Conservation (phyloP, 1,140 invertebrate genomes). For the Bombus affinis region DNA sequence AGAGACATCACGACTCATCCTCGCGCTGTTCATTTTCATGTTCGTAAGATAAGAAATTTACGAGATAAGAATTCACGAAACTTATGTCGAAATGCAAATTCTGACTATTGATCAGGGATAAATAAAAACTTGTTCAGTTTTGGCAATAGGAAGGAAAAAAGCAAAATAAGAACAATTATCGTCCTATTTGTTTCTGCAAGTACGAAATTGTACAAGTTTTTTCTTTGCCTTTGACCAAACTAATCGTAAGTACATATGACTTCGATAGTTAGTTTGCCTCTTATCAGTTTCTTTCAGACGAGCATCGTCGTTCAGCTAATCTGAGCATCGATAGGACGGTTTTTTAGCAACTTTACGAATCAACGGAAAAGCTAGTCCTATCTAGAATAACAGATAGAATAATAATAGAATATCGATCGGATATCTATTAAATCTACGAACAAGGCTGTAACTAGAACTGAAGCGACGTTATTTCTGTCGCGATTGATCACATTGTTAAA, state of each 20-base stretch:
- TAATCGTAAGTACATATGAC: neutral
- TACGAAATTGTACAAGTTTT: neutral
- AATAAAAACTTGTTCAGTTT: neutral
- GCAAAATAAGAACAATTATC: no score
- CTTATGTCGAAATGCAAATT: neutral
- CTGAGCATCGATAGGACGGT: no score
- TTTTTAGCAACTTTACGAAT: no score
- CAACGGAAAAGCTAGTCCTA: no score
- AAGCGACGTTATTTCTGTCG: neutral
- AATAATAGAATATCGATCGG: neutral
- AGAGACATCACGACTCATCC: neutral
- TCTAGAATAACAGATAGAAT: no score
- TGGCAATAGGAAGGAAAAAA: neutral
- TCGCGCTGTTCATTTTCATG: neutral
- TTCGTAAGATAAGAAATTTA: neutral
- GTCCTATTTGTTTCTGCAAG: no score
- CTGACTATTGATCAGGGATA: neutral
- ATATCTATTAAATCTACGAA: no score
- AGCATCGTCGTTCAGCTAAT: no score
- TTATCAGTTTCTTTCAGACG: no score
- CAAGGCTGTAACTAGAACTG: no score
- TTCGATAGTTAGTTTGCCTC: neutral
- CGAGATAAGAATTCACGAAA: neutral
- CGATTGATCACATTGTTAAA: no score
- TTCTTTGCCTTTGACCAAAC: neutral